Evolutionary conservation across 1,140 invertebrate genomes (phyloP).

Genomic region (Cardiocondyla obscurior): DNA sequence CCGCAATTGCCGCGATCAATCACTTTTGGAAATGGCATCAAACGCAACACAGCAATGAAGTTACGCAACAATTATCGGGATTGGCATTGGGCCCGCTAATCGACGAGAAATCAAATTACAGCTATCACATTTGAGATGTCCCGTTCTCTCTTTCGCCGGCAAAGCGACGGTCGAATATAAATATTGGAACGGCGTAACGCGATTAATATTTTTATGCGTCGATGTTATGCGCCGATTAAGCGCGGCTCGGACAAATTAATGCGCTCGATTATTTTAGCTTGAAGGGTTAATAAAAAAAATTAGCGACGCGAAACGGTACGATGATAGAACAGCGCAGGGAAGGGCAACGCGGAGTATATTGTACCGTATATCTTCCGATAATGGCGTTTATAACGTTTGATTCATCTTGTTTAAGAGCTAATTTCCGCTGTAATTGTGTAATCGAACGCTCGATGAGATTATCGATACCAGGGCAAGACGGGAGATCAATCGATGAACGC

Average conservation of each 20-base stretch:
- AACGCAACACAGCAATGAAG: slow-evolving; percentile 24
- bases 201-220: neutral
- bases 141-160: neutral
- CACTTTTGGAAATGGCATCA: slow-evolving; percentile 35
- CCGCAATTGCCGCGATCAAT: slow-evolving; percentile 37
- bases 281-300: neutral
- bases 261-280: neutral
- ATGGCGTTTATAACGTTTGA: neutral
- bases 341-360: neutral
- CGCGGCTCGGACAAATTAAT: neutral
- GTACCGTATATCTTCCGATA: neutral
- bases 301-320: neutral
- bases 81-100: slow-evolving; percentile 35
- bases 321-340: neutral
- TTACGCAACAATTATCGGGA: slow-evolving; percentile 53
- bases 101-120: slow-evolving; percentile 18
- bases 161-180: neutral
- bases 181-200: neutral
- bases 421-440: neutral
- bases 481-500: neutral
- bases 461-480: neutral
- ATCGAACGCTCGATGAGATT: slow-evolving; percentile 30
- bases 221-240: neutral
- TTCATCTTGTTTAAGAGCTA: slow-evolving; percentile 5
- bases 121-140: neutral